Evolutionary conservation across 1,140 invertebrate genomes (phyloP), one percentile per base, ranked within the genome.

Genomic region (Archivesica marissinica): DNA sequence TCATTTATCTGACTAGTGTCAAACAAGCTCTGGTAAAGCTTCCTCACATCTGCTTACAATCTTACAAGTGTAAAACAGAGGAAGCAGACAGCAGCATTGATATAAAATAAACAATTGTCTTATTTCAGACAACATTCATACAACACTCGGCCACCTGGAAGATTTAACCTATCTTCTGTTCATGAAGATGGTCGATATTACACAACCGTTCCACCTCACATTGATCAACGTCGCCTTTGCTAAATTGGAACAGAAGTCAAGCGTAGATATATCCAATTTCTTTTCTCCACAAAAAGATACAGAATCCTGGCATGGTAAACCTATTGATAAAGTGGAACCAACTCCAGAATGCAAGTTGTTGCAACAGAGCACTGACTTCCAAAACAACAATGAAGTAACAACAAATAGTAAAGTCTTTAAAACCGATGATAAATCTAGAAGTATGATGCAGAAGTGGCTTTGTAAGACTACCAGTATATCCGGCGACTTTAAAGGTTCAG

Each of bases 201-300:
- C 33, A 47, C 41, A 88, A 35, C 82, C 82, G 64, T 90, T 89
- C 47, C 88, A 89, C 64, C 74, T 90, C 13, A 88, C 84, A 7
- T 68, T 90, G 17, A 88, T 90, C n/a, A 88, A 89, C 74, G 84
- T 90, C 11, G 72, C 85, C 28, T 88, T 90, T 72, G 38, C 89
- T 25, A 90, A 89, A n/a, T 59, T 90, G 38, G 79, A 54, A 28
- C 61, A 85, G 25, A 61, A 54, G 64, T 52, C 85, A 20, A 50
- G 20, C 17, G 83, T 74, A 47, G 68, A 38, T 41, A 89, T 88
- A 59, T 74, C 70, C 23, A 75, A 25, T n/a, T 89, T 88, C 72
- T 87, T 89, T 39, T 64, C 64, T 28, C 56, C 75, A 52, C 33
- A 38, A 47, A 52, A 74, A 0, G 2, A 9, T n/a, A 82, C 25